Evolutionary conservation across 2,888 invertebrate genomes (phyloP).

Genomic region (Tiphia femorata): DNA sequence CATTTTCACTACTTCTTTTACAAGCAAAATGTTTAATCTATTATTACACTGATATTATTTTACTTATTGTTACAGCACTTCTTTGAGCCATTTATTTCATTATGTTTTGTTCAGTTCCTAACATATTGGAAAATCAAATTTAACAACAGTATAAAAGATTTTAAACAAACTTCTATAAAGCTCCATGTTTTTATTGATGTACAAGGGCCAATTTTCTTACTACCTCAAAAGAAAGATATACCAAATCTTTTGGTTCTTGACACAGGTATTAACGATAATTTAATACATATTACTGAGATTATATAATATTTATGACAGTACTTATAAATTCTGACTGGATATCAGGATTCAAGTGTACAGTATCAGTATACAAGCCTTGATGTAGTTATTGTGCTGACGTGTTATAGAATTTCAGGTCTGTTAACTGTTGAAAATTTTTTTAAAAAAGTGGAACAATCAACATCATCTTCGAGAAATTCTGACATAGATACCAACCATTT

Average conservation of each 20-base stretch:
- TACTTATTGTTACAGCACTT: conserved; percentile 70
- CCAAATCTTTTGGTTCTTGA: conserved; percentile 83
- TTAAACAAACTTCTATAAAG: conserved; percentile 71
- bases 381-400: neutral
- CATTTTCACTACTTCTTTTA: neutral
- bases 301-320: neutral
- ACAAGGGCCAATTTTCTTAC: conserved; percentile 80
- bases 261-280: conserved; percentile 71
- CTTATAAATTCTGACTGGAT: too few species aligned
- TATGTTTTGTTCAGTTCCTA: conserved; percentile 33
- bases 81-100: conserved; percentile 71
- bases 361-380: too few species aligned
- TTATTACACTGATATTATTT: neutral
- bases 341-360: neutral
- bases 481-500: conserved; percentile 22
- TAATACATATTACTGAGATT: neutral
- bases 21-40: neutral
- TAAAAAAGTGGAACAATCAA: conserved; percentile 71
- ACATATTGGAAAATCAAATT: conserved; percentile 39
- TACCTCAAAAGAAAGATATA: conserved; percentile 85
- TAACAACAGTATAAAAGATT: conserved; percentile 67
- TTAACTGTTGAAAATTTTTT: conserved; percentile 86
- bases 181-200: conserved; percentile 77
- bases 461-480: conserved; percentile 61
- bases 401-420: conserved; percentile 71